Evolutionary conservation across 2,113 vertebrate species (phyloP).

Genomic region (Pachycephala philippinensis): DNA sequence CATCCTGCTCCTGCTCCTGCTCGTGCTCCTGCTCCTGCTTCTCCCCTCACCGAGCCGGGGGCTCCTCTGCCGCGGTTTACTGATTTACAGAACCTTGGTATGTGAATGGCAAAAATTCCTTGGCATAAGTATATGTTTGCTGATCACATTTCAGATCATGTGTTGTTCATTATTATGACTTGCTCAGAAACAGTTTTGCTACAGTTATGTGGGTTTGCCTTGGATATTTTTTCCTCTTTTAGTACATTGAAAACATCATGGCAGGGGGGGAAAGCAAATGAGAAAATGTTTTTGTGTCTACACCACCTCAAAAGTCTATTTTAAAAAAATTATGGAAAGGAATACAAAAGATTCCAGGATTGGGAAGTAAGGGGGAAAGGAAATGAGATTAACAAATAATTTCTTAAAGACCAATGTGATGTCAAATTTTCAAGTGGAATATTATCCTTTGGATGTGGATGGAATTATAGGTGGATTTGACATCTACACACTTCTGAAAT

Average conservation of each 20-base stretch:
- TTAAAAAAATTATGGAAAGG: slow-evolving; percentile 2
- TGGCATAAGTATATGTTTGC: slow-evolving; percentile 78
- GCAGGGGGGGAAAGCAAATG: background rate
- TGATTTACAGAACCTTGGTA: slow-evolving; percentile 75
- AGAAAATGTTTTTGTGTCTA: slow-evolving; percentile 46
- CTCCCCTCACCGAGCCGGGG: background rate
- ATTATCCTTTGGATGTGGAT: slow-evolving; percentile 50
- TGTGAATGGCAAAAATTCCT: slow-evolving; percentile 77
- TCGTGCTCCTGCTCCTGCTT: background rate
- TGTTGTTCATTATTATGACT: slow-evolving; percentile 83
- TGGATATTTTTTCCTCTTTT: slow-evolving; percentile 53
- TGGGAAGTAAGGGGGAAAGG: background rate
- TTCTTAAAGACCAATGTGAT: slow-evolving; percentile 7
- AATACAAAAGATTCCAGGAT: background rate
- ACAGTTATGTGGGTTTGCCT: slow-evolving; percentile 73
- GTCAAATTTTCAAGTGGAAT: slow-evolving; percentile 45
- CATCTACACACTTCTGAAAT: slow-evolving; percentile 55
- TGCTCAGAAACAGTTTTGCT: slow-evolving; percentile 77
- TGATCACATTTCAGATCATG: slow-evolving; percentile 84
- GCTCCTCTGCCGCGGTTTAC: slow-evolving; percentile 64
- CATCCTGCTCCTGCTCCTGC: background rate
- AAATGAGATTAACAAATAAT: background rate
- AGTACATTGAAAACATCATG: slow-evolving; percentile 63
- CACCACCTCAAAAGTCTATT: slow-evolving; percentile 38
- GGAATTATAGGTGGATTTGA: slow-evolving; percentile 55